These are phyloP conservation scores for Chondrilla cf. caribensis DNA, from an alignment of 37 sponge, comb jelly and placozoan genomes.

Conservation along the genomic window DNA sequence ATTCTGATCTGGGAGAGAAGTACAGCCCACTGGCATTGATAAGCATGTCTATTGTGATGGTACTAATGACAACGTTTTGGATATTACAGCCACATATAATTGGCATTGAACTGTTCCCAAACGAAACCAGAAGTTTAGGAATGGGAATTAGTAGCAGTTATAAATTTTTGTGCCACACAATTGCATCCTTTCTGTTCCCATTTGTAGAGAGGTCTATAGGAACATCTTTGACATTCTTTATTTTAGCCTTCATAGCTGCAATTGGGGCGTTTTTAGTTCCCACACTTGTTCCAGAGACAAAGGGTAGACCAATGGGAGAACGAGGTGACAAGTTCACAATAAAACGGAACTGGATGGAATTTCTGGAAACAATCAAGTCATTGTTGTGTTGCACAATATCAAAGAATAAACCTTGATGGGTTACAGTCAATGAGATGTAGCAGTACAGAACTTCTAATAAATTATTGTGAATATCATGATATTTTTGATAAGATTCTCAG, in stretches of 20 bases:
- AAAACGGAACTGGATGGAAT: no score
- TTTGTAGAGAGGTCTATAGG: neutral
- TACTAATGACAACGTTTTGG: constrained; percentile 42
- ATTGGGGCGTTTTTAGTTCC: constrained; percentile 31
- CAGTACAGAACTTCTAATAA: no score
- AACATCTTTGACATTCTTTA: constrained; percentile 20
- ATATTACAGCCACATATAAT: constrained; percentile 43
- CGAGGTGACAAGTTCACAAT: no score
- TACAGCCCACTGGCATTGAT: neutral
- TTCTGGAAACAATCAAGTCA: no score
- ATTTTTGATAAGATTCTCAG: no score
- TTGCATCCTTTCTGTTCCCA: neutral
- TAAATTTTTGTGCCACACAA: neutral
- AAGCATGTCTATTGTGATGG: neutral
- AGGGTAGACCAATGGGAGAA: constrained; percentile 39
- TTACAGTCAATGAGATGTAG: no score
- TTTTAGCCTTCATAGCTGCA: constrained; percentile 17
- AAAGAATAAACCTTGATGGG: no score
- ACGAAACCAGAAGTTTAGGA: constrained; percentile 17
- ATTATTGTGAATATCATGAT: no score
- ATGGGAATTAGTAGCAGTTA: constrained; percentile 23
- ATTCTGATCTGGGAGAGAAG: neutral
- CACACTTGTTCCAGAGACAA: constrained; percentile 65
- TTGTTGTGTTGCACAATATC: no score
- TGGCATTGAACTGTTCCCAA: constrained; percentile 33